Percentiles rank a stretch among this genome's conserved stretches.
Conservation (phyloP, 2,888 invertebrate genomes). For the Pristionchus maxplancki region DNA sequence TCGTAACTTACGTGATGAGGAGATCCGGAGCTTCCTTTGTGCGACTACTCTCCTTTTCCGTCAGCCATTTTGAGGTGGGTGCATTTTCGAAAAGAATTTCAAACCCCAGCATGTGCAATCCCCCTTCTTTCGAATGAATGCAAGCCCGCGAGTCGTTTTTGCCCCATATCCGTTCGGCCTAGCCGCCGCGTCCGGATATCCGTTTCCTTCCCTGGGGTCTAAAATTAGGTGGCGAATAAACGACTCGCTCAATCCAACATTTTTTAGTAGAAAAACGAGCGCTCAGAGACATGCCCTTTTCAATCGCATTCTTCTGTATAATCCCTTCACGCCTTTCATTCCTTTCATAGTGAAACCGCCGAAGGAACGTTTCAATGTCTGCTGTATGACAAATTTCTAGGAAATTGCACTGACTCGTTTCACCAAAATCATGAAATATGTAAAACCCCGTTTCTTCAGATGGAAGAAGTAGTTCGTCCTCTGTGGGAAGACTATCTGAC, state of each 20-base stretch:
- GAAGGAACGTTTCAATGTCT: too few species aligned
- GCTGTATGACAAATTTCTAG: too few species aligned
- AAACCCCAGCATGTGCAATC: not conserved
- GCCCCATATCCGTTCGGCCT: not conserved
- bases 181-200: not conserved
- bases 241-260: too few species aligned
- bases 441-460: not conserved
- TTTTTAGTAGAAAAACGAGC: too few species aligned
- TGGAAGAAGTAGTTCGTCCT: conserved; percentile 23
- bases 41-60: conserved; percentile 73
- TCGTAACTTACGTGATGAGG: conserved; percentile 59
- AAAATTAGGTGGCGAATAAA: not conserved
- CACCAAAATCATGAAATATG: not conserved
- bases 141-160: not conserved
- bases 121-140: too few species aligned
- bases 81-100: not conserved
- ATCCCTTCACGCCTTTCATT: too few species aligned
- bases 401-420: too few species aligned
- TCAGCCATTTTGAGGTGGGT: conserved; percentile 59
- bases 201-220: not conserved
- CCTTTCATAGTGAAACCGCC: too few species aligned
- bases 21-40: conserved; percentile 73
- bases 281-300: too few species aligned
- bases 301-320: too few species aligned
- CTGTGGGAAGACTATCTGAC: conserved; percentile 31